Evolutionary conservation across 2,797 vertebrate species (phyloP).

Genomic region (Spinus olivaceus): DNA sequence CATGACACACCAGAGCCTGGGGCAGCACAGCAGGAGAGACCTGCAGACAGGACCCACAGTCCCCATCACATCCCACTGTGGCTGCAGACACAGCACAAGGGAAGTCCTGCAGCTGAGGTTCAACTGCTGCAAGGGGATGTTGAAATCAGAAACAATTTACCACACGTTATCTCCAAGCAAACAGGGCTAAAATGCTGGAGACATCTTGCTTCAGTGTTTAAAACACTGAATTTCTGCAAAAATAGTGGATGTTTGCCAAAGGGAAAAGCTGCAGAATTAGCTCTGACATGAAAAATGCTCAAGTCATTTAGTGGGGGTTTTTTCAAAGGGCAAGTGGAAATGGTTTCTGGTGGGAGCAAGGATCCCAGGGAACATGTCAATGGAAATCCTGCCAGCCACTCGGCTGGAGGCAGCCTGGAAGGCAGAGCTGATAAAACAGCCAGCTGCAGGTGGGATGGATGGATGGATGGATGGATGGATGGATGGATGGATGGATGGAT

Average conservation of each 20-base stretch:
- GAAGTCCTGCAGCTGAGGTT: neutral
- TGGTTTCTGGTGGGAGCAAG: neutral
- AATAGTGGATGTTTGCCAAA: neutral
- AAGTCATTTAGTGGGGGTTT: fast-evolving
- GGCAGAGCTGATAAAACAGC: neutral
- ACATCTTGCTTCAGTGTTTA: neutral
- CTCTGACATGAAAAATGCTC: neutral
- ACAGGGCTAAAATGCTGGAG: neutral
- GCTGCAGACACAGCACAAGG: neutral
- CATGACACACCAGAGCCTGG: fast-evolving
- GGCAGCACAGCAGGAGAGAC: neutral
- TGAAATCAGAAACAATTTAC: neutral
- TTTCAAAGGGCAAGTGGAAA: neutral
- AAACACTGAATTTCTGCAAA: neutral
- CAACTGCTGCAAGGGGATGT: neutral
- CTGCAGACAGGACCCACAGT: neutral
- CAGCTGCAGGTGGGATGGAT: neutral
- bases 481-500: neutral
- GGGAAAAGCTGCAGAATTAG: neutral
- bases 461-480: neutral
- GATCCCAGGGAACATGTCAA: neutral
- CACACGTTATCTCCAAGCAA: neutral
- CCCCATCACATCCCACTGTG: fast-evolving
- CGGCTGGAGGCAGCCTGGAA: neutral
- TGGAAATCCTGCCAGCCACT: neutral